Evolutionary conservation across 2,888 invertebrate genomes (phyloP).

Genomic region (Selenia dentaria): DNA sequence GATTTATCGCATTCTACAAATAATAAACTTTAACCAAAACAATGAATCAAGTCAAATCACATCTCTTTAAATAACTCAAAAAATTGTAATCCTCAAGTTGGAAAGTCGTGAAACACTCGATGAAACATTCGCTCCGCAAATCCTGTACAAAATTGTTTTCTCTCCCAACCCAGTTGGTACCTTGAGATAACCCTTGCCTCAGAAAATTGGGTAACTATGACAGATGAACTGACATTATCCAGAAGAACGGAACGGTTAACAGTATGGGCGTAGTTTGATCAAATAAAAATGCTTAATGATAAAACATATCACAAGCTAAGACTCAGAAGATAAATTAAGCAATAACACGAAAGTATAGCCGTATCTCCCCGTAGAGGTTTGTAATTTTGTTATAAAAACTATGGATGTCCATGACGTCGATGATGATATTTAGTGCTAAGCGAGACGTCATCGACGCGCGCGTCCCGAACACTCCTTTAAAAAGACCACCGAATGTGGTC

Average conservation of each 20-base stretch:
- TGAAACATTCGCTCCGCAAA: constrained; percentile 45
- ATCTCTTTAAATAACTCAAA: constrained; percentile 30
- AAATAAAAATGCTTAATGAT: no score
- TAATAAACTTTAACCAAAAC: constrained; percentile 22
- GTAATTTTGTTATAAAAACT: no score
- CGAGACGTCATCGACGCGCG: no score
- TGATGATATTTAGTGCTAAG: no score
- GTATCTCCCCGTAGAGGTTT: no score
- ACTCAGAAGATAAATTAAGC: no score
- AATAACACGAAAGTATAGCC: no score
- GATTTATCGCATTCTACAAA: no score
- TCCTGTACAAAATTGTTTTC: constrained; percentile 53
- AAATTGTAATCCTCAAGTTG: constrained; percentile 30
- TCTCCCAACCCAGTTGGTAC: constrained; percentile 38
- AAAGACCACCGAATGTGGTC: no score
- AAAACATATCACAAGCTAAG: no score
- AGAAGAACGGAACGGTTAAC: constrained; percentile 15
- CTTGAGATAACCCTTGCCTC: constrained; percentile 52
- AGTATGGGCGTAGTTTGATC: constrained; percentile 14
- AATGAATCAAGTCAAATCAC: constrained; percentile 31
- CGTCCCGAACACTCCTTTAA: no score
- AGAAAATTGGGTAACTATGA: constrained; percentile 66
- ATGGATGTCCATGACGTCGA: no score
- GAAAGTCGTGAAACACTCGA: constrained; percentile 36
- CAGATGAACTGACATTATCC: constrained; percentile 61